A percentile compares a stretch with the other conserved stretches of the same genome.
These are phyloP conservation scores for Paralichthys olivaceus DNA, from an alignment of 2,113 vertebrate genomes.

Conservation along the genomic window DNA sequence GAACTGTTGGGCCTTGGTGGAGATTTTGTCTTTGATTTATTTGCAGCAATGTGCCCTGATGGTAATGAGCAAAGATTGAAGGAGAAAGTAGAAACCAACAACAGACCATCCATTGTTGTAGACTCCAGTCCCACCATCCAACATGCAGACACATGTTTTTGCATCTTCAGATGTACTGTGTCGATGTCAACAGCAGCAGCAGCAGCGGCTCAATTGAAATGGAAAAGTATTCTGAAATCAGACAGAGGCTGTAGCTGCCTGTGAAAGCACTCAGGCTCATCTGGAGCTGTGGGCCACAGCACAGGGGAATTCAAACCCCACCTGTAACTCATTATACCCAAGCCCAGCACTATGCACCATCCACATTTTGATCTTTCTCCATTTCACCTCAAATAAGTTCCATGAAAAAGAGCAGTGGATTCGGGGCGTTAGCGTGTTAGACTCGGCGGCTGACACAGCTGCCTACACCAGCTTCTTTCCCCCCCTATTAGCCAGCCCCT, in stretches of 20 bases:
- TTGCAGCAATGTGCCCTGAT: too few relatives aligned
- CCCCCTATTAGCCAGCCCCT: conserved; percentile 56
- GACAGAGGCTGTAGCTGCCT: conserved; percentile 61
- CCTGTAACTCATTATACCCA: conserved; percentile 79
- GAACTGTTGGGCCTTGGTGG: too few relatives aligned
- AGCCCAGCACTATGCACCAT: conserved; percentile 61
- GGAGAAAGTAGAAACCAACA: conserved; percentile 6
- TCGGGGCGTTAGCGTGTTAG: conserved; percentile 65
- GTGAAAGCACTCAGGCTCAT: conserved; percentile 76
- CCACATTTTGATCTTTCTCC: conserved; percentile 76
- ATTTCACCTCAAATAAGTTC: conserved; percentile 74
- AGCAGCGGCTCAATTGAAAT: conserved; percentile 65
- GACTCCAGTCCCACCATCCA: conserved; percentile 5
- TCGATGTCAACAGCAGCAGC: conserved; percentile 55
- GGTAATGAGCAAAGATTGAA: neutral
- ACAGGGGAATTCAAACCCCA: conserved; percentile 68
- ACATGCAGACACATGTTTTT: conserved; percentile 36
- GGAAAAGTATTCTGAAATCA: conserved; percentile 72
- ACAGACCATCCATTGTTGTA: conserved; percentile 40
- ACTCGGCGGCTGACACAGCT: conserved; percentile 55
- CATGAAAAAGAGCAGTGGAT: conserved; percentile 64
- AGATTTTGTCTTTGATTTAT: too few relatives aligned
- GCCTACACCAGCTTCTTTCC: conserved; percentile 64
- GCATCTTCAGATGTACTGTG: conserved; percentile 68
- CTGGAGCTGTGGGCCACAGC: conserved; percentile 67